Evolutionary conservation across 1,140 invertebrate species (phyloP).

Genomic region (Aphelenchoides besseyi): DNA sequence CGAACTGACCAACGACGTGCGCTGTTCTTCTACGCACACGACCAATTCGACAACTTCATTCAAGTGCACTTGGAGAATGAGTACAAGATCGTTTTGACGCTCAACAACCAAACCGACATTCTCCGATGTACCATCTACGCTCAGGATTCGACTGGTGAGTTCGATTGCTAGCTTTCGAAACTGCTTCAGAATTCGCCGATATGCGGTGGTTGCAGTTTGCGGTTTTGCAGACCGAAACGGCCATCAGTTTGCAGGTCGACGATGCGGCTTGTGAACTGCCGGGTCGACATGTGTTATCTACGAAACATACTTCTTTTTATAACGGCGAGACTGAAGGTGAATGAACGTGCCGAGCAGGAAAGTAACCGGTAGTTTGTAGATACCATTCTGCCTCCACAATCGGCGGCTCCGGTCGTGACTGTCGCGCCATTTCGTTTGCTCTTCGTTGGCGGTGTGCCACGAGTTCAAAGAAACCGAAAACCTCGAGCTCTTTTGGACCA

Average conservation of each 20-base stretch:
- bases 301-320: conserved; percentile 21
- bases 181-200: conserved; percentile 48
- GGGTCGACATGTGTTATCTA: conserved; percentile 29
- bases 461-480: neutral
- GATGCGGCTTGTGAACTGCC: conserved; percentile 42
- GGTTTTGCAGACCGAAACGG: conserved; percentile 27
- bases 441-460: conserved; percentile 49
- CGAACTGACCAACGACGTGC: conserved; percentile 58
- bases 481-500: neutral
- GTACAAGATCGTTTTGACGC: conserved; percentile 43
- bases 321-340: conserved; percentile 27
- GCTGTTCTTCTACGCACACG: conserved; percentile 63
- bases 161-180: conserved; percentile 18
- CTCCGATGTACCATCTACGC: conserved; percentile 33
- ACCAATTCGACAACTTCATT: conserved; percentile 64
- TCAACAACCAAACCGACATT: conserved; percentile 46
- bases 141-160: conserved; percentile 25
- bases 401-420: conserved; percentile 28
- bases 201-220: conserved; percentile 54
- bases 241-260: conserved; percentile 34
- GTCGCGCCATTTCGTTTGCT: conserved; percentile 35
- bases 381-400: conserved; percentile 41
- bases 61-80: conserved; percentile 61
- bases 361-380: conserved; percentile 24
- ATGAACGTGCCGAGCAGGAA: neutral